These are phyloP conservation scores for Strigamia transsilvanica DNA, from an alignment of 2,888 invertebrate genomes.

Conservation along the genomic window DNA sequence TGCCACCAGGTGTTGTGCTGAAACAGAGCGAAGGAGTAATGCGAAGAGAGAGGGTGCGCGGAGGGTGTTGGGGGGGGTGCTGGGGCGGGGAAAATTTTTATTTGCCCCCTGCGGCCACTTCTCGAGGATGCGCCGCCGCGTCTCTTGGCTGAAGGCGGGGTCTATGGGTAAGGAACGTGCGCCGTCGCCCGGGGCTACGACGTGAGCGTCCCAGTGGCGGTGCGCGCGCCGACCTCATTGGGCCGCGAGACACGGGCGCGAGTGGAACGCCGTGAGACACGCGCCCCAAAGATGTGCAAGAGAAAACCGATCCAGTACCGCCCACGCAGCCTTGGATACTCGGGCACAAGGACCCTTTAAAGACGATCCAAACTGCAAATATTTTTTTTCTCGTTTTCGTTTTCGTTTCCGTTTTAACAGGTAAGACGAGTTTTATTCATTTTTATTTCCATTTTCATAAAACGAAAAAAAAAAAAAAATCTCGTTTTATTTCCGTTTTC, in stretches of 20 bases:
- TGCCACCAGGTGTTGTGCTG: constrained; percentile 38
- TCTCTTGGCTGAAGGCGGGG: constrained; percentile 20
- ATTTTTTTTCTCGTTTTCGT: no score
- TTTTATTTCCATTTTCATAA: no score
- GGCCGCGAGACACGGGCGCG: constrained; percentile 24
- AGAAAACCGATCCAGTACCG: background rate
- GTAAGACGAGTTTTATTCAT: no score
- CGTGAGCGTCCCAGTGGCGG: constrained; percentile 21
- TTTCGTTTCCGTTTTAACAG: no score
- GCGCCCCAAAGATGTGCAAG: constrained; percentile 4
- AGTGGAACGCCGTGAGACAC: constrained; percentile 4
- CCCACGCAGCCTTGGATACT: constrained; percentile 34
- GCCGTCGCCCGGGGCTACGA: constrained; percentile 9
- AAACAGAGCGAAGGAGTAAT: constrained; percentile 19
- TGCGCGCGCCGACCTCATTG: constrained; percentile 38
- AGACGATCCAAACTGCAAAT: no score
- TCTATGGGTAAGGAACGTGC: constrained; percentile 26
- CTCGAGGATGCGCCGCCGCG: constrained; percentile 28
- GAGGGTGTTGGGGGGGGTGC: background rate
- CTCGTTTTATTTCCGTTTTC: no score
- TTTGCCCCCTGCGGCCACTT: constrained; percentile 4
- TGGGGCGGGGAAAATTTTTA: background rate
- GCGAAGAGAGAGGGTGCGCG: background rate
- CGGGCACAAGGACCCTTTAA: constrained; percentile 14
- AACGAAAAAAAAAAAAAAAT: no score